Conservation (phyloP, 2,888 invertebrate species). For the Autographa gamma region DNA sequence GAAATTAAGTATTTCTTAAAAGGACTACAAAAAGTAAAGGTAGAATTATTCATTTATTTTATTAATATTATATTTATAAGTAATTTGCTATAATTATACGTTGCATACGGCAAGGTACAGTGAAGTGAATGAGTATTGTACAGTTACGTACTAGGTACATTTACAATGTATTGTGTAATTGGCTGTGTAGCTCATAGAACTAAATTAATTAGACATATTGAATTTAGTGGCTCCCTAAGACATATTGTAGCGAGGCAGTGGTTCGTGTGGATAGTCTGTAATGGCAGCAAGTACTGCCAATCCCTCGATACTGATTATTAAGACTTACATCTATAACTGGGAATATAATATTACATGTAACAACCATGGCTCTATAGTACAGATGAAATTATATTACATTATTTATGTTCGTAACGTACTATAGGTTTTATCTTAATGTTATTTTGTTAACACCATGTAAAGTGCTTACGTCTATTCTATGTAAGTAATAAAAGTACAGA, state of each 20-base stretch:
- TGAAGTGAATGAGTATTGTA: neutral
- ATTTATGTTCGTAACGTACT: neutral
- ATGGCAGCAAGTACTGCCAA: neutral
- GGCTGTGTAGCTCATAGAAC: slow-evolving; percentile 7
- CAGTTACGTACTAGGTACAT: neutral
- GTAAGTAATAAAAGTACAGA: neutral
- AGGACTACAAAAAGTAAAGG: no score
- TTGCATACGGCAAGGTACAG: neutral
- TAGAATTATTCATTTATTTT: no score
- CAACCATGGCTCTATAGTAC: no score
- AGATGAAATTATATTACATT: neutral
- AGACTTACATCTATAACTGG: neutral
- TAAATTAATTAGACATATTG: neutral
- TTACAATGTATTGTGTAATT: neutral
- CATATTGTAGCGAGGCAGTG: neutral
- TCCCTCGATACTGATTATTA: neutral
- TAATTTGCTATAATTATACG: neutral
- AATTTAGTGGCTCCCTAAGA: neutral
- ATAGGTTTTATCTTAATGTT: neutral
- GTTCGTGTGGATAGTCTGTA: slow-evolving; percentile 2
- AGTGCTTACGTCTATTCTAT: neutral
- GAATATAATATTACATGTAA: no score
- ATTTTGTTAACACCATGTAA: neutral
- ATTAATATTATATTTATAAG: no score
- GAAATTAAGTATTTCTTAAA: no score